phyloP scores from a whole-genome alignment of 2,797 vertebrate genomes.

The Clarias platycephalus region DNA sequence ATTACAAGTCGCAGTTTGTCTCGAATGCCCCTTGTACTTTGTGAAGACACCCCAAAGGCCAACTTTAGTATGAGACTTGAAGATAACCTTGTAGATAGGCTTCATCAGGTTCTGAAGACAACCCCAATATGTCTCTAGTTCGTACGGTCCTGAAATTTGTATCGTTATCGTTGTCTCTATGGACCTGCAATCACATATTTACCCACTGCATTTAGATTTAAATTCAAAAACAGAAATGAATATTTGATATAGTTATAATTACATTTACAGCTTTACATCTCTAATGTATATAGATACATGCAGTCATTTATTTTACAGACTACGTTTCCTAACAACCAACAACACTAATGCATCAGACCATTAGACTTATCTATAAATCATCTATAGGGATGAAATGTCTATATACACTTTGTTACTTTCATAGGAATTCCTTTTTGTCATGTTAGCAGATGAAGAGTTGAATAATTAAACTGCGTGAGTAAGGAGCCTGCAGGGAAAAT shows the following conservation, averaged over 20 bases:
- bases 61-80: too few species aligned
- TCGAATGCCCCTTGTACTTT: too few species aligned
- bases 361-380: constrained; percentile 15
- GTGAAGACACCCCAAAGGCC: too few species aligned
- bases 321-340: neutral
- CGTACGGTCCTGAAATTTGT: too few species aligned
- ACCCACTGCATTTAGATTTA: neutral
- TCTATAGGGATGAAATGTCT: constrained; percentile 12
- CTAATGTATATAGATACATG: neutral
- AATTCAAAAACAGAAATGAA: neutral
- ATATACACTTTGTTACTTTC: constrained; percentile 25
- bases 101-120: too few species aligned
- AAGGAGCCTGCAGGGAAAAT: constrained; percentile 48
- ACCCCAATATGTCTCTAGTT: too few species aligned
- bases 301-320: neutral
- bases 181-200: too few species aligned
- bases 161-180: too few species aligned
- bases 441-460: constrained; percentile 49
- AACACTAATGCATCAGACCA: neutral
- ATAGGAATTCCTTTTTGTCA: constrained; percentile 37
- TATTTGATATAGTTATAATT: neutral
- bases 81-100: too few species aligned
- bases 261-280: neutral
- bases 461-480: constrained; percentile 56
- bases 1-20: too few species aligned